Conservation (phyloP, 23 tunicate genomes). For the Botrylloides violaceus region DNA sequence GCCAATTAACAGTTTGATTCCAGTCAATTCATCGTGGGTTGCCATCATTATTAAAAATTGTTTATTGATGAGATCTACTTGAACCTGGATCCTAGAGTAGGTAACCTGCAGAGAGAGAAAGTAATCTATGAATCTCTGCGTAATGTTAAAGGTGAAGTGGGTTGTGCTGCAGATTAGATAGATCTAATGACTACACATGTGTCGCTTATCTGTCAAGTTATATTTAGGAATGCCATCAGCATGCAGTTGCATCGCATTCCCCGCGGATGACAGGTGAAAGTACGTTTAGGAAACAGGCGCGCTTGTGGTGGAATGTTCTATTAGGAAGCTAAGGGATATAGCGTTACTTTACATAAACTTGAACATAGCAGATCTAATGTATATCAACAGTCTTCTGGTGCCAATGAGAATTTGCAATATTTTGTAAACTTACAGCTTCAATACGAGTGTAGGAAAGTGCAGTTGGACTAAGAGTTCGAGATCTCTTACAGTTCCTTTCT, state of each 20-base stretch:
- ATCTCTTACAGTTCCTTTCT: too few species aligned
- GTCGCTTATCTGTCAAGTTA: conserved; percentile 1
- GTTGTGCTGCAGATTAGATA: neutral
- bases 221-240: conserved; percentile 1
- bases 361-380: too few species aligned
- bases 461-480: too few species aligned
- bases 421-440: too few species aligned
- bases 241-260: conserved; percentile 13
- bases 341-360: too few species aligned
- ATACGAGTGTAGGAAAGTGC: too few species aligned
- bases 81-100: neutral
- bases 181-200: neutral
- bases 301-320: neutral
- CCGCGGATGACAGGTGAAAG: conserved; percentile 21
- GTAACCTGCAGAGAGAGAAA: neutral
- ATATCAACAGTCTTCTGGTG: too few species aligned
- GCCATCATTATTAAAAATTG: neutral
- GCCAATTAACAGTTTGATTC: neutral
- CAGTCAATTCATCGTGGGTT: neutral
- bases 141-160: neutral
- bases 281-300: neutral
- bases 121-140: neutral
- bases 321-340: neutral
- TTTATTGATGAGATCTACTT: neutral
- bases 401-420: too few species aligned